A percentile compares a stretch with the other conserved stretches of the same genome.
Evolutionary conservation across 2,888 invertebrate species (phyloP).

Genomic region (Ametastegia equiseti): DNA sequence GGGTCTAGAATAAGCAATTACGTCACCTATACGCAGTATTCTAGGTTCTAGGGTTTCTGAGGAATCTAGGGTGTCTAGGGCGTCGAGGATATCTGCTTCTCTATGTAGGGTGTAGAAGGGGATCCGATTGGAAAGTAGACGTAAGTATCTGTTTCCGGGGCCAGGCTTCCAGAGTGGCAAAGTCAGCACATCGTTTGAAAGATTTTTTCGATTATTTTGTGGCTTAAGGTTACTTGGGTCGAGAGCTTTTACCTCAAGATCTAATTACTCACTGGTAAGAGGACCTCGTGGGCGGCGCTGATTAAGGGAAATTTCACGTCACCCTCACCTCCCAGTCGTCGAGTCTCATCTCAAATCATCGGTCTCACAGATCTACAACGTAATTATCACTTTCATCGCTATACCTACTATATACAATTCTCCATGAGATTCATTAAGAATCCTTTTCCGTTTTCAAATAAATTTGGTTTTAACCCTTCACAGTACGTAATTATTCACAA

Average conservation of each 20-base stretch:
- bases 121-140: constrained; percentile 15
- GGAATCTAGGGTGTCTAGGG: constrained; percentile 10
- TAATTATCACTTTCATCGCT: neutral
- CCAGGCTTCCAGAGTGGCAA: constrained; percentile 17
- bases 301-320: constrained; percentile 44
- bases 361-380: neutral
- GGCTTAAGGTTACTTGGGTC: constrained; percentile 28
- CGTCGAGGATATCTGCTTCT: neutral
- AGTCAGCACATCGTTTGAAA: constrained; percentile 32
- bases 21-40: constrained; percentile 8
- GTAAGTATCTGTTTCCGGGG: constrained; percentile 31
- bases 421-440: neutral
- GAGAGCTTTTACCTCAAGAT: constrained; percentile 34
- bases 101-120: constrained; percentile 4
- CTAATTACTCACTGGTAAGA: constrained; percentile 38
- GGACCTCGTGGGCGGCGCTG: constrained; percentile 55
- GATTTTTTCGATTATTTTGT: constrained; percentile 32
- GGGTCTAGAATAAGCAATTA: neutral
- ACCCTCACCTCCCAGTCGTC: neutral
- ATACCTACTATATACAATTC: neutral
- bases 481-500: neutral
- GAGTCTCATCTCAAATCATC: constrained; percentile 27
- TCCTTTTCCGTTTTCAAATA: neutral
- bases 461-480: neutral
- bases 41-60: neutral